Conservation (phyloP, 2,113 vertebrate species). For the Erythrocebus patas region DNA sequence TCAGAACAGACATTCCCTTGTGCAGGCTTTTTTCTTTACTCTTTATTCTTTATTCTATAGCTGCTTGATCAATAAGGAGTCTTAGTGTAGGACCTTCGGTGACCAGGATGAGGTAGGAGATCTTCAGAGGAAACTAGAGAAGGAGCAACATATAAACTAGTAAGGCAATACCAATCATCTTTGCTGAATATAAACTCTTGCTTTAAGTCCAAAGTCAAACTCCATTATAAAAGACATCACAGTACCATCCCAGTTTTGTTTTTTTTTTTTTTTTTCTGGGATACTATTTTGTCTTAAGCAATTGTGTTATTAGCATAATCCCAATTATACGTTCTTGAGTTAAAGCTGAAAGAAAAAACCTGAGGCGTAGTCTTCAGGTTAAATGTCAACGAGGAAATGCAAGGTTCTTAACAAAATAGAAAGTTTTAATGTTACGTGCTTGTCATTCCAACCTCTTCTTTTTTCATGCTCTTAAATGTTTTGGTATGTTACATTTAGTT, state of each 20-base stretch:
- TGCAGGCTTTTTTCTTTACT: too few relatives aligned
- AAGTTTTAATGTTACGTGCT: not conserved
- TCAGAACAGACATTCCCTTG: not conserved
- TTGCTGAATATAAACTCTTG: not conserved
- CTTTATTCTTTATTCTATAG: not conserved
- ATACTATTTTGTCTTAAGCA: not conserved
- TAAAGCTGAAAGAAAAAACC: slow-evolving; percentile 18
- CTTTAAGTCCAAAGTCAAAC: not conserved
- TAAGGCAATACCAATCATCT: not conserved
- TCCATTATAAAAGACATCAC: not conserved
- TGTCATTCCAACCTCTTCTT: not conserved
- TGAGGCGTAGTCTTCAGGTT: not conserved
- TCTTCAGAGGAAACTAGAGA: not conserved
- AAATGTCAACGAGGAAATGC: not conserved
- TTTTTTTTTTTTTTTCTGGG: not conserved
- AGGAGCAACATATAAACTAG: not conserved
- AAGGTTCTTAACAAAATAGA: not conserved
- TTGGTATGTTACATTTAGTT: not conserved
- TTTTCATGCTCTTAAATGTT: not conserved
- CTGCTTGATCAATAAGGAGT: not conserved
- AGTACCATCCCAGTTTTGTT: not conserved
- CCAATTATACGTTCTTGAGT: not conserved
- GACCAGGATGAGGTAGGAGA: not conserved
- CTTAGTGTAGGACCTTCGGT: not conserved
- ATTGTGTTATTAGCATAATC: not conserved